phyloP scores from a whole-genome alignment of 2,113 vertebrate species.

The Chloebia gouldiae region DNA sequence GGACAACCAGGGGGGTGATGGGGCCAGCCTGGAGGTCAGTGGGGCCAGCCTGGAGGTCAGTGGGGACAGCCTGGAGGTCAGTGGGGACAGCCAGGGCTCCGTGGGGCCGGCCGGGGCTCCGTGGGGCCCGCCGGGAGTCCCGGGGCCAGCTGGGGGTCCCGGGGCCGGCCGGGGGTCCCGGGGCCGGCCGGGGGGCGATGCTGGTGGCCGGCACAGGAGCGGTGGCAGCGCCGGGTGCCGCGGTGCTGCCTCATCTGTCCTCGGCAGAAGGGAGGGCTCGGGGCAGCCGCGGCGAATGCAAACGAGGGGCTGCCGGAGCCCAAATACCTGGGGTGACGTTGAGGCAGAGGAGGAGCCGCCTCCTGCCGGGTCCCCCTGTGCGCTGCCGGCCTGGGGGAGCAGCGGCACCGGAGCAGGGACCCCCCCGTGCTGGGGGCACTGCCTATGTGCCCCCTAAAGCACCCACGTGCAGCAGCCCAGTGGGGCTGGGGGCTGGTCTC shows the following conservation, averaged over 20 bases:
- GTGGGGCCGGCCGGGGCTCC: neutral
- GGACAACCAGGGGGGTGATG: neutral
- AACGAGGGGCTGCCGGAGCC: neutral
- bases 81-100: neutral
- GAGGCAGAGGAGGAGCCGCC: neutral
- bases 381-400: rapidly evolving
- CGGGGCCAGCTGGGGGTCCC: neutral
- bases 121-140: rapidly evolving
- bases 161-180: neutral
- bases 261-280: neutral
- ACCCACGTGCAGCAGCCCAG: neutral
- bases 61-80: too few relatives aligned
- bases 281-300: neutral
- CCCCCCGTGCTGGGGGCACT: neutral
- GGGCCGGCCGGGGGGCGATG: neutral
- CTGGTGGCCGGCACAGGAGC: neutral
- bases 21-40: too few relatives aligned
- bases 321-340: neutral
- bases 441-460: neutral
- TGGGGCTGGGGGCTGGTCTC: neutral
- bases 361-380: rapidly evolving
- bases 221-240: neutral
- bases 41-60: too few relatives aligned
- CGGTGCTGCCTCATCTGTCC: neutral
- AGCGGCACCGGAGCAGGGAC: neutral